phyloP scores from a whole-genome alignment of 2,797 vertebrate species.

The Spinus olivaceus region DNA sequence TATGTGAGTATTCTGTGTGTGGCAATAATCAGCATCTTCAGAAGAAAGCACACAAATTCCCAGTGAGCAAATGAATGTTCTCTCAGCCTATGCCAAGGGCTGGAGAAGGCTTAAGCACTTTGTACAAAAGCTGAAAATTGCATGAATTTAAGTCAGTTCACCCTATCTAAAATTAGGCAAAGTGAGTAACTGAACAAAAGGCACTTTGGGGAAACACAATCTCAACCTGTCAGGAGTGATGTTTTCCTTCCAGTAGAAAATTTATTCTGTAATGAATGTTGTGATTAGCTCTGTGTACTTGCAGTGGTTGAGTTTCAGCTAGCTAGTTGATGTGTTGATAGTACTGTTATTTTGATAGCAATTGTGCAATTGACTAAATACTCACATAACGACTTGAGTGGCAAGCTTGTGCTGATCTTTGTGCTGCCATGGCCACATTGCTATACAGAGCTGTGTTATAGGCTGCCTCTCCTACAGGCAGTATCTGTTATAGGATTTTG shows the following conservation, averaged over 20 bases:
- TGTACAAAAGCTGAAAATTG: not conserved
- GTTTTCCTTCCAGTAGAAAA: not conserved
- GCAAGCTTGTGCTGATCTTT: not conserved
- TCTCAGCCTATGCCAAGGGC: not conserved
- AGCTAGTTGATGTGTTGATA: not conserved
- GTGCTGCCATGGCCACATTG: not conserved
- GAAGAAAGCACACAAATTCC: not conserved
- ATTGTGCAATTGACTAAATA: not conserved
- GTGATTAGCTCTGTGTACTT: not conserved
- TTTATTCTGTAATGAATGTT: not conserved
- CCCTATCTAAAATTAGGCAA: not conserved
- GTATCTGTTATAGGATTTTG: not conserved
- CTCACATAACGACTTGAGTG: not conserved
- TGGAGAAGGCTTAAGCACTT: not conserved
- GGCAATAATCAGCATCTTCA: not conserved
- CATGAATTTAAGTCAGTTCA: not conserved
- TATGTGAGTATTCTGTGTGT: not conserved
- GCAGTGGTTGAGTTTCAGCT: not conserved
- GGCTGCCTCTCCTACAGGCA: not conserved
- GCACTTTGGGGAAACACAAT: not conserved
- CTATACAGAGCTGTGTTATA: not conserved
- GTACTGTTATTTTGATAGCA: not conserved
- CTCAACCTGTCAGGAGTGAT: not conserved
- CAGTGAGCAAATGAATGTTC: not conserved
- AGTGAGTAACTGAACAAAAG: not conserved